Base-by-base conservation (phyloP, 2,888 invertebrate species). In the Dyspetes luteomarginatus region DNA sequence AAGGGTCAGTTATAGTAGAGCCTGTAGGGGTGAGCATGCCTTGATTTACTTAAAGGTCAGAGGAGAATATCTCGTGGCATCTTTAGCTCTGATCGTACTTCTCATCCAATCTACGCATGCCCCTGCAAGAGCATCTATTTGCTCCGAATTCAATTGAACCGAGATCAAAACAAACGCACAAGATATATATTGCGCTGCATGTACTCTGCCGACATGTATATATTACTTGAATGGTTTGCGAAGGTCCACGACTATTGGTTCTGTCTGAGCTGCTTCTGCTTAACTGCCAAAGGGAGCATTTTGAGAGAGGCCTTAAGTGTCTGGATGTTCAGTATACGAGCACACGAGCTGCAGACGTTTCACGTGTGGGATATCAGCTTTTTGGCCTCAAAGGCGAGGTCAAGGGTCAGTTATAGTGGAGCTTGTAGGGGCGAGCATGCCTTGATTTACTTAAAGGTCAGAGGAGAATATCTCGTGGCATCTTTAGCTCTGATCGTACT, bases 91-190 rank as follows among this genome's bases (percentile, higher is more conserved):
- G n/a, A n/a, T n/a, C n/a, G n/a, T n/a, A n/a, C n/a, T n/a, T n/a
- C n/a, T n/a, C n/a, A n/a, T n/a, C n/a, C n/a, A n/a, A n/a, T n/a
- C n/a, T n/a, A n/a, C 36, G n/a, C 56, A 5, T 30, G 24, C 9
- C 30, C 19, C 17, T 12, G 22, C 26, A 2, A 12, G 55, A 45
- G 55, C 41, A 64, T 26, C 73, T 79, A 75, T 79, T 74, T 75
- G 69, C 79, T 43, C 50, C 58, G 74, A 75, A 79, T 69, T 74
- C 74, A 79, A 79, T 79, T 79, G 69, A 79, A 79, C 74, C 56
- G 64, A 74, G 68, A 74, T 74, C 69, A 79, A n/a, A 74, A 75
- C 73, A 78, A 78, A 78, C 73, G 79, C 69, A 28, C 36, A 68
- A 17, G 60, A 43, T 48, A 22, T 72, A 71, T 58, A 65, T 56